Evolutionary conservation across 2,113 vertebrate species (phyloP), one percentile per base, ranked within the genome.

Genomic region (Platichthys stellatus): DNA sequence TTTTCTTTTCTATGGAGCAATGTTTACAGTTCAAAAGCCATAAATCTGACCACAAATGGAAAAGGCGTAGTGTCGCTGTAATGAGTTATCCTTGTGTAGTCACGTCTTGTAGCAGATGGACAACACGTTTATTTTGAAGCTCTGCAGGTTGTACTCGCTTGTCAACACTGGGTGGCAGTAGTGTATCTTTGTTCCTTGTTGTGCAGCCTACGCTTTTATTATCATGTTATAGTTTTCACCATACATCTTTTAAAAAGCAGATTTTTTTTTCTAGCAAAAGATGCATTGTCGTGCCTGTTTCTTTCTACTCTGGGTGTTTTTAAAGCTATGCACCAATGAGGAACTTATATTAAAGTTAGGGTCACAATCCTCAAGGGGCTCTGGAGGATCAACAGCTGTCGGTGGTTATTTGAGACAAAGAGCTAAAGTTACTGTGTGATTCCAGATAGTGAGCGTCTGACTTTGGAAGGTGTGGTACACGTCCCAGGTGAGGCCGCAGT

Each of bases 121-220:
- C 75, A 62, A 15, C 58, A 56, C 74, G 81, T 78, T 88, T 66
- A 71, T 72, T 70, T 79, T 62, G 60, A 26, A 26, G 65, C 51
- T 10, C 7, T 28, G 51, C 14, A 18, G 64, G 86, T 59, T 86
- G 76, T 89, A 11, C 60, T 59, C 4, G 1, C 11, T 18, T 2
- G 23, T 51, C 5, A 78, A 71, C 94, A 93, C 90, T 80, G 90
- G 93, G 82, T 89, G 93, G 92, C 93, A 92, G 86, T 85, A 84
- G 80, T 81, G 89, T 54, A 82, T 82, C 72, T 91, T 83, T 72
- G 59, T 74, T 76, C 12, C 59, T 23, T n/a, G 28, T 35, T 21
- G 66, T 31, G 21, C 20, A 31, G 40, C 13, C 49, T 64, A 17
- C 38, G 28, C 8, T 57, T 71, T 67, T 23, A n/a, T 43, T 53